Conservation (phyloP, 1,140 invertebrate species). For the Drosophila varians region DNA sequence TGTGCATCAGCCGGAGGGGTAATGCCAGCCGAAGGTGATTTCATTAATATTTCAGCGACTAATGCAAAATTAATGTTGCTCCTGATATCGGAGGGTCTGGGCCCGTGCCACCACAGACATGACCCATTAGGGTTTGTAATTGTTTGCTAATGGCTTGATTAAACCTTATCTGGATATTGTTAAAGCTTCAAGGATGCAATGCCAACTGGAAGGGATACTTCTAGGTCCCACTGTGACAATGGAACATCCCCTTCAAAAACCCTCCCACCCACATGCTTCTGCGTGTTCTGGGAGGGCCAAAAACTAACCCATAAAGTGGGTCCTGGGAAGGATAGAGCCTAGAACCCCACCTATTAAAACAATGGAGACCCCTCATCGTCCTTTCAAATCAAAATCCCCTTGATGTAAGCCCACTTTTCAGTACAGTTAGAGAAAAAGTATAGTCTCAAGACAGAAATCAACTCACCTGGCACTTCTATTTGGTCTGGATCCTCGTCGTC, state of each 20-base stretch:
- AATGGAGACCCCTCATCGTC: constrained; percentile 6
- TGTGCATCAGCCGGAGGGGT: neutral
- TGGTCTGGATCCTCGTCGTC: constrained; percentile 95
- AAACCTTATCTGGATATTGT: neutral
- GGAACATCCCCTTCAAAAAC: no score
- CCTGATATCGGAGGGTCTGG: neutral
- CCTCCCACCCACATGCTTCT: no score
- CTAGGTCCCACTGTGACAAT: no score
- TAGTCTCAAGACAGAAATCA: no score
- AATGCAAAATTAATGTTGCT: constrained; percentile 20
- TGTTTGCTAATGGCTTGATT: neutral
- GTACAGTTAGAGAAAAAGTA: neutral
- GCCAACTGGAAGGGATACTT: no score
- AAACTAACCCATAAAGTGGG: neutral
- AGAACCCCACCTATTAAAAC: constrained; percentile 14
- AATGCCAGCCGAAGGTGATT: constrained; percentile 7
- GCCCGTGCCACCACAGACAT: neutral
- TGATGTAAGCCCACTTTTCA: no score
- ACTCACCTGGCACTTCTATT: constrained; percentile 93
- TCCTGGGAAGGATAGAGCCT: neutral
- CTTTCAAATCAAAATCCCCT: no score
- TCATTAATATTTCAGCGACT: constrained; percentile 44
- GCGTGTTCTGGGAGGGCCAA: neutral
- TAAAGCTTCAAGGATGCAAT: no score
- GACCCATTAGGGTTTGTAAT: neutral